These are phyloP conservation scores for Dasypogon diadema DNA, from an alignment of 2,888 invertebrate genomes.

Conservation along the genomic window DNA sequence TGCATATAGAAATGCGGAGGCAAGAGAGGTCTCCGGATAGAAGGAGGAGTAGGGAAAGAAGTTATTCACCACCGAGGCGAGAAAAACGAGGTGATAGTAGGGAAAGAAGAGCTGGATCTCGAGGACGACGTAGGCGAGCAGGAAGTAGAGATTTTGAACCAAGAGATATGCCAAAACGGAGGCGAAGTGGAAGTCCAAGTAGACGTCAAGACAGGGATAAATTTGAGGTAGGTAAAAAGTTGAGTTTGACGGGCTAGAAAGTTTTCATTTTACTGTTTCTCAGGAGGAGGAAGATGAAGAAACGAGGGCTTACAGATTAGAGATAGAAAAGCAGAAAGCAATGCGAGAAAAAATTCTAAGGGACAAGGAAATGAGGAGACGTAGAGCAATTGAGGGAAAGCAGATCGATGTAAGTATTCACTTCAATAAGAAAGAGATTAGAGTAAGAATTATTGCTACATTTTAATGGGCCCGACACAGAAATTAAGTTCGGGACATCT, in stretches of 20 bases:
- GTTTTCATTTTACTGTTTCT: not conserved
- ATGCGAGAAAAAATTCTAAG: conserved; percentile 68
- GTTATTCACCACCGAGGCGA: conserved; percentile 65
- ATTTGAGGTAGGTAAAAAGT: conserved; percentile 61
- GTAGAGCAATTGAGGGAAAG: conserved; percentile 68
- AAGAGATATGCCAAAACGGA: conserved; percentile 60
- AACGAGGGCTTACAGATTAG: conserved; percentile 68
- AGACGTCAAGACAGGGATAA: conserved; percentile 58
- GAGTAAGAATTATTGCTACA: too few relatives aligned
- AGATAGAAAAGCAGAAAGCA: conserved; percentile 70
- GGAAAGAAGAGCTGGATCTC: conserved; percentile 54
- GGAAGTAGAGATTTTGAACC: conserved; percentile 59
- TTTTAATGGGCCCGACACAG: too few relatives aligned
- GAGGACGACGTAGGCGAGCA: conserved; percentile 55
- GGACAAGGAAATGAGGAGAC: conserved; percentile 69
- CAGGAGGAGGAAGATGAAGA: conserved; percentile 70
- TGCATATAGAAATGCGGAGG: conserved; percentile 68
- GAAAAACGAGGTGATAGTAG: conserved; percentile 57
- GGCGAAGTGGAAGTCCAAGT: conserved; percentile 61
- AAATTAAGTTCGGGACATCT: too few relatives aligned
- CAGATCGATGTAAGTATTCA: conserved; percentile 65
- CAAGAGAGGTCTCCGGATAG: conserved; percentile 64
- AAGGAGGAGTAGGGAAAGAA: conserved; percentile 65
- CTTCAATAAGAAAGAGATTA: too few relatives aligned
- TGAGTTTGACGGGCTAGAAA: not conserved